Evolutionary conservation across 2,113 vertebrate species (phyloP), one percentile per base, ranked within the genome.

Genomic region (Prochilodus magdalenae): DNA sequence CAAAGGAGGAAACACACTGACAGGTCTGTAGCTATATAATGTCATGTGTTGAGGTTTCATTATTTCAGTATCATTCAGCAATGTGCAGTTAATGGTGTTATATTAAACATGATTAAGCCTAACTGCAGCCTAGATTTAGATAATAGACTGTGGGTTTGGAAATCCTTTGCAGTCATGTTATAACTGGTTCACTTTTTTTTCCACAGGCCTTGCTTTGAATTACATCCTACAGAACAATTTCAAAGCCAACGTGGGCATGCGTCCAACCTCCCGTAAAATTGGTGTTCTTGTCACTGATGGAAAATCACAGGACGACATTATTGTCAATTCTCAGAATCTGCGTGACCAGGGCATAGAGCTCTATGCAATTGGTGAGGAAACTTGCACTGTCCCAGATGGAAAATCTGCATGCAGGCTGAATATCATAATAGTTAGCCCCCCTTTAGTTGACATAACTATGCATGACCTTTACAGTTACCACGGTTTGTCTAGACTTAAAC

Each of bases 1-100:
- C 92, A 99, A 99, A 92, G 98, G 98, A 86, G 98, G 98, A 91
- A 99, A 99, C 86, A 99, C 98, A 30, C 76, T 99, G 83, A 99
- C 98, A 85, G 98, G 98, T 98, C 40, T 44, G 4, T 44, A 8
- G 40, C 40, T 44, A 1, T 27, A 12, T 30, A 33, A 66, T 29
- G 15, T 66, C 2, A 33, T 66, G 11, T 20, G 65, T 11, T 67
- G 15, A 20, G 5, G 16, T 67, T 10, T 36, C 18, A 10, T 67
- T 30, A 2, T 22, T 18, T 36, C 65, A 67, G 13, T 36, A 36
- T 36, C 33, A 22, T 11, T 76, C 15, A 57, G 14, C 51, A 30
- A 15, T 33, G 40, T 29, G 7, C 11, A 22, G 36, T 67, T 67
- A 67, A 67, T 22, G 36, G 18, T 57, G 30, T 20, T 36, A 67